Conservation (phyloP, 2,113 vertebrate species). For the Salminus brasiliensis region DNA sequence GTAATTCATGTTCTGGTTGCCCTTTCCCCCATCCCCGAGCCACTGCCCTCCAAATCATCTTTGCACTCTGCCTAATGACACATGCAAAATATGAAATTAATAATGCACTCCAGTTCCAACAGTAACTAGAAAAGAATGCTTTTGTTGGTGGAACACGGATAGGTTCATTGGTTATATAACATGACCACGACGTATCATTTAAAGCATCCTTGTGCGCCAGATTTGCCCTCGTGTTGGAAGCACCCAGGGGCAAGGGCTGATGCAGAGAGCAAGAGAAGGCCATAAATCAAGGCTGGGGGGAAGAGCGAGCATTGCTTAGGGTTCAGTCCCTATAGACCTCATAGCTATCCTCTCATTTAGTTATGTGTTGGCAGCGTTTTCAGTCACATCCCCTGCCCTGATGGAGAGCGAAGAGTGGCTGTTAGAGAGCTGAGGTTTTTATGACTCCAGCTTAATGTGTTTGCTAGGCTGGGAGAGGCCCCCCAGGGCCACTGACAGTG, state of each 20-base stretch:
- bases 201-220: constrained; percentile 2
- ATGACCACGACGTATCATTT: constrained; percentile 22
- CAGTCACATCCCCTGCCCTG: not conserved
- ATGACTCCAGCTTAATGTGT: constrained; percentile 28
- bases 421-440: constrained; percentile 36
- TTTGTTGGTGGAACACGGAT: no score
- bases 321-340: constrained; percentile 16
- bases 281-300: constrained; percentile 2
- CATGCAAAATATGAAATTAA: no score
- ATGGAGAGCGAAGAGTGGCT: not conserved
- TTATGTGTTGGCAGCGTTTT: constrained; percentile 19
- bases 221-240: constrained; percentile 28
- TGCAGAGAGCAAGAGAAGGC: not conserved
- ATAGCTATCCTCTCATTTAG: constrained; percentile 39
- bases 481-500: not conserved
- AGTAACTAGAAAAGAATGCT: no score
- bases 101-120: no score
- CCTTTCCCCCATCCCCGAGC: no score
- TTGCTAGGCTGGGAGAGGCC: constrained; percentile 19
- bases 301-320: constrained; percentile 4
- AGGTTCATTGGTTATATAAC: constrained; percentile 15
- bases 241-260: constrained; percentile 23
- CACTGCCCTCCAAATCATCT: no score
- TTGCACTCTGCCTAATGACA: no score
- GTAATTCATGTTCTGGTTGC: no score